Evolutionary conservation across 2,888 invertebrate genomes (phyloP), one percentile per base, ranked within the genome.

Genomic region (Apotomis betuletana): DNA sequence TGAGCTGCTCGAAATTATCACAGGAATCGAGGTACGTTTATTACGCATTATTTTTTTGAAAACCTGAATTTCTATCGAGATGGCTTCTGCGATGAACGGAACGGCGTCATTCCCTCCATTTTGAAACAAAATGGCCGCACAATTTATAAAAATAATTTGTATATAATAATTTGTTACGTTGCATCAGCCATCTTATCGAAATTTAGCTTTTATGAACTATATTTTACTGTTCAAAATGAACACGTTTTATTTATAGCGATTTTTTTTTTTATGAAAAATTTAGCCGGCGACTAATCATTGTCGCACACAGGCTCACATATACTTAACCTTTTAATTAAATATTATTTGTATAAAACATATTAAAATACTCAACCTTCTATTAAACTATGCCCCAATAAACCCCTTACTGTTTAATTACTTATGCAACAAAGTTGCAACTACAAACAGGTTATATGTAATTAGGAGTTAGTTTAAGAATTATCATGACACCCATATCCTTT

Each of bases 31-130:
- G 90, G 93, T 90, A 80, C 77, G 85, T 76, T 70, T 75, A 69
- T 13, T 61, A 69, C 65, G 52, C 15, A 59, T 52, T 59, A 79
- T 74, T 60, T 55, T 54, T 70, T 57, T 51, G 63, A 9, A 62
- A 70, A 76, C 74, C 75, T 77, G 67, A 54, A 75, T 74, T 78
- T 83, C 76, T 77, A 82, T 67, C 72, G 77, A 78, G 83, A 81
- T 85, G 82, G 83, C 84, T 88, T 87, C 85, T 92, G 91, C 84
- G 90, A 77, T 81, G 81, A 92, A 92, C 87, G 92, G 90, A 93
- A 92, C 92, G 92, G 84, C 85, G 78, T 86, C 80, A 74, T 85
- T 85, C 82, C 84, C 84, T 84, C 85, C 85, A 80, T 77, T 77
- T 71, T 77, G 69, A 68, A 74, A 65, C 83, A 90, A 90, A 79